These are phyloP conservation scores for Phaenicophaeus curvirostris DNA, from an alignment of 2,797 vertebrate genomes.

Conservation along the genomic window DNA sequence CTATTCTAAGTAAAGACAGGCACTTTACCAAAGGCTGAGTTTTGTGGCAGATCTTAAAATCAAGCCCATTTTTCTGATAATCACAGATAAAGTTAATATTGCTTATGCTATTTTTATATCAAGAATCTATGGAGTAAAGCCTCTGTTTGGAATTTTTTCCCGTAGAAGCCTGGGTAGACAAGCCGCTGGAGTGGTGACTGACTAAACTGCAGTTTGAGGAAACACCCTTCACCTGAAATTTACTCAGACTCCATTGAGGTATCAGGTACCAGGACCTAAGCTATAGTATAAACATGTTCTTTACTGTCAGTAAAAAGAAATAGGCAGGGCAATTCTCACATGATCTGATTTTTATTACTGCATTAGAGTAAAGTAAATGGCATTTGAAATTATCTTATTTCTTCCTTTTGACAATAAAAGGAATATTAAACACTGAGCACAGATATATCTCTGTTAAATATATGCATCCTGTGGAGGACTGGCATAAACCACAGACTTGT, in stretches of 20 bases:
- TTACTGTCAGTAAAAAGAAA: not conserved
- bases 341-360: not conserved
- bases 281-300: not conserved
- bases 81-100: not conserved
- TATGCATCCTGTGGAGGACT: not conserved
- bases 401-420: not conserved
- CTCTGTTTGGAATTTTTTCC: not conserved
- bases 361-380: not conserved
- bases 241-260: not conserved
- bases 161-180: not conserved
- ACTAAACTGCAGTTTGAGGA: not conserved
- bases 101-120: not conserved
- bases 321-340: not conserved
- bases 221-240: not conserved
- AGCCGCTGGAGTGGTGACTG: too few relatives aligned
- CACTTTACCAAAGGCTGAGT: not conserved
- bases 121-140: rapidly evolving
- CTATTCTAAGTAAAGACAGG: not conserved
- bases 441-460: not conserved
- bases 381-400: not conserved
- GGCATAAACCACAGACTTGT: not conserved
- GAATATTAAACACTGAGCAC: not conserved
- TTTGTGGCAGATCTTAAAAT: not conserved
- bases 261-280: not conserved
- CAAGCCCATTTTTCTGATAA: not conserved